Conservation (phyloP, 1,140 invertebrate genomes). For the Rhynchophorus ferrugineus region DNA sequence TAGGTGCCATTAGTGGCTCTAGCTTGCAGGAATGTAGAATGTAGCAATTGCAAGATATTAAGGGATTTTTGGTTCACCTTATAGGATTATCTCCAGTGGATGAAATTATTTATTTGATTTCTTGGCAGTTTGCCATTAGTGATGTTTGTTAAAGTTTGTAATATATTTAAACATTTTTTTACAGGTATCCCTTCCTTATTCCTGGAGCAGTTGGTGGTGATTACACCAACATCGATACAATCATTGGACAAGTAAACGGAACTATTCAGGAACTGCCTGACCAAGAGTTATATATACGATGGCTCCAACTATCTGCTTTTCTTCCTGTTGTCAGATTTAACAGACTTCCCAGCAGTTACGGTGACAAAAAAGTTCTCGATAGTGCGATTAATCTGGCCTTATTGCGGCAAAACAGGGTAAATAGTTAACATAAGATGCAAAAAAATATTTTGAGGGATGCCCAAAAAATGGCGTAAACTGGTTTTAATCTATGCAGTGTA, state of each 20-base stretch:
- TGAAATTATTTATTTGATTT: too few relatives aligned
- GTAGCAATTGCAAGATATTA: too few relatives aligned
- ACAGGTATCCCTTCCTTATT: slow-evolving; percentile 77
- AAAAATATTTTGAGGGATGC: too few relatives aligned
- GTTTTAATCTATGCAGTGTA: too few relatives aligned
- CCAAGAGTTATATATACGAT: slow-evolving; percentile 83
- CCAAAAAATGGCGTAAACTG: too few relatives aligned
- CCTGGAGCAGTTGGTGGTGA: slow-evolving; percentile 90
- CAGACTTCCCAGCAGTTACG: slow-evolving; percentile 79
- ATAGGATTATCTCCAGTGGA: too few relatives aligned
- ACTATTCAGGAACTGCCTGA: slow-evolving; percentile 58
- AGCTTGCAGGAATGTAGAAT: too few relatives aligned
- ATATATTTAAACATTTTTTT: too few relatives aligned
- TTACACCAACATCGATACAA: slow-evolving; percentile 51
- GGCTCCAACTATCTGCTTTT: slow-evolving; percentile 91
- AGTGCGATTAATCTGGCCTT: slow-evolving; percentile 67
- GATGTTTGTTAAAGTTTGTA: too few relatives aligned
- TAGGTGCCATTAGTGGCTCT: too few relatives aligned
- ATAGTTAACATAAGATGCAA: slow-evolving; percentile 14
- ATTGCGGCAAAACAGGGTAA: slow-evolving; percentile 64
- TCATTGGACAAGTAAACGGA: slow-evolving; percentile 43
- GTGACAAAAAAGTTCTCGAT: slow-evolving; percentile 65
- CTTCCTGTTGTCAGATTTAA: slow-evolving; percentile 88
- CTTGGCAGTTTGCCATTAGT: too few relatives aligned
- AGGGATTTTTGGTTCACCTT: too few relatives aligned